Percentiles rank a stretch among this genome's conserved stretches.
Evolutionary conservation across 2,888 invertebrate species (phyloP).

Genomic region (Phyllotreta cruciferae): DNA sequence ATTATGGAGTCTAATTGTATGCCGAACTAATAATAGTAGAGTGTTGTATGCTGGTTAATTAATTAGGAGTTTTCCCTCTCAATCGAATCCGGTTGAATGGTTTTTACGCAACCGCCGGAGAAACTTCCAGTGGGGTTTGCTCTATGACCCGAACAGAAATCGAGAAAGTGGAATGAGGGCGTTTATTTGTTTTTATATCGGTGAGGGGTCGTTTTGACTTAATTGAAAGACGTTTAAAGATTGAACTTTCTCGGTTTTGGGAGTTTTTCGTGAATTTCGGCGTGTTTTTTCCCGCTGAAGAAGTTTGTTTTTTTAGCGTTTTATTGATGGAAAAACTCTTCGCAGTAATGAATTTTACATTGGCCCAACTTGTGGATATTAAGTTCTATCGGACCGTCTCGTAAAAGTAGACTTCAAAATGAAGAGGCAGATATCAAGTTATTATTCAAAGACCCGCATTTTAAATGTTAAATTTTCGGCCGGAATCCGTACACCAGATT

Average conservation of each 20-base stretch:
- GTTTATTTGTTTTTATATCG: conserved; percentile 6
- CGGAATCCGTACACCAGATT: conserved; percentile 5
- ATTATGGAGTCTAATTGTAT: no score
- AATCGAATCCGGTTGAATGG: no score
- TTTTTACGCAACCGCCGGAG: no score
- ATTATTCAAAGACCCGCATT: conserved; percentile 13
- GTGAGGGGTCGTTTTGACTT: background rate
- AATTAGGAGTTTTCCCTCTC: no score
- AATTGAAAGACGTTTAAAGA: conserved; percentile 7
- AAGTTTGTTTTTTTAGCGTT: no score
- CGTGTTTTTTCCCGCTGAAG: no score
- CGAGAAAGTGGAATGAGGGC: background rate
- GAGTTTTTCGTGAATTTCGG: no score
- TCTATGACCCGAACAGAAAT: background rate
- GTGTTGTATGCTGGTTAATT: no score
- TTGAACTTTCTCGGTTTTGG: no score
- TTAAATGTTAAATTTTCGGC: conserved; percentile 7
- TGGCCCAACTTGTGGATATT: background rate
- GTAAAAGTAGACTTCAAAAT: background rate
- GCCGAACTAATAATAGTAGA: no score
- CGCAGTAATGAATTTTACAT: background rate
- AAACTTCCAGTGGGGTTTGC: no score
- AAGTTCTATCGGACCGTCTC: background rate
- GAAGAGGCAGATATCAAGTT: background rate
- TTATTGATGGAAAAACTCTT: no score